A percentile compares a stretch with the other conserved stretches of the same genome.
Conservation (phyloP, 2,113 vertebrate species). For the Heloderma charlesbogerti region DNA sequence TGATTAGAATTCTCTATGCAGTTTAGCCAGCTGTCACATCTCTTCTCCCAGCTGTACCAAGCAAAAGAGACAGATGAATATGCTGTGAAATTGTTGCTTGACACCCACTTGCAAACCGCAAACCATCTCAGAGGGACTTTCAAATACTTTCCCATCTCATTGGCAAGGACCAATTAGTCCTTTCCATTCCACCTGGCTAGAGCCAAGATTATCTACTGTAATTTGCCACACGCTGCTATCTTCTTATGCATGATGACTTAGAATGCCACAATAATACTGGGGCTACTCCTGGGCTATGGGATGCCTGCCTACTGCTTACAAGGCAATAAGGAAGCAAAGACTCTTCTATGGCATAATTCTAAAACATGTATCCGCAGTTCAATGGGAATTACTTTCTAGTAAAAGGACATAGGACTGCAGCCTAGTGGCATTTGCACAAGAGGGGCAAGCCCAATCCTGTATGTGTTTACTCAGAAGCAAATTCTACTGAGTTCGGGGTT, state of each 20-base stretch:
- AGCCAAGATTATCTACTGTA: background rate
- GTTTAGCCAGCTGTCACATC: background rate
- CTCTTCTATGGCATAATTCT: background rate
- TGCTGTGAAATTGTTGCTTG: background rate
- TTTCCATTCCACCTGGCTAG: background rate
- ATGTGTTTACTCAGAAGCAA: background rate
- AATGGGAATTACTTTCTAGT: background rate
- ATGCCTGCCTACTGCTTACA: background rate
- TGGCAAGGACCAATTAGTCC: background rate
- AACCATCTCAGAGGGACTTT: background rate
- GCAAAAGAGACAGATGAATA: background rate
- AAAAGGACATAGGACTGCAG: too few species aligned
- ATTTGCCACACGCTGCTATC: background rate
- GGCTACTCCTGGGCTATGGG: background rate
- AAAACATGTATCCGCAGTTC: background rate
- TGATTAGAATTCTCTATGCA: background rate
- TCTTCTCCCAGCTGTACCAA: fast-evolving
- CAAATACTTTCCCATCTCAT: background rate
- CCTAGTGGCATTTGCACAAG: background rate
- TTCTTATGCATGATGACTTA: background rate
- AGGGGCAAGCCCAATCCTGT: background rate
- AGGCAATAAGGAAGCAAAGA: background rate
- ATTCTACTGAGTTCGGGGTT: background rate
- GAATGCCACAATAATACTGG: background rate
- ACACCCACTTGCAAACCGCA: background rate